phyloP scores from a whole-genome alignment of 2,113 vertebrate species.

The Butorides virescens region DNA sequence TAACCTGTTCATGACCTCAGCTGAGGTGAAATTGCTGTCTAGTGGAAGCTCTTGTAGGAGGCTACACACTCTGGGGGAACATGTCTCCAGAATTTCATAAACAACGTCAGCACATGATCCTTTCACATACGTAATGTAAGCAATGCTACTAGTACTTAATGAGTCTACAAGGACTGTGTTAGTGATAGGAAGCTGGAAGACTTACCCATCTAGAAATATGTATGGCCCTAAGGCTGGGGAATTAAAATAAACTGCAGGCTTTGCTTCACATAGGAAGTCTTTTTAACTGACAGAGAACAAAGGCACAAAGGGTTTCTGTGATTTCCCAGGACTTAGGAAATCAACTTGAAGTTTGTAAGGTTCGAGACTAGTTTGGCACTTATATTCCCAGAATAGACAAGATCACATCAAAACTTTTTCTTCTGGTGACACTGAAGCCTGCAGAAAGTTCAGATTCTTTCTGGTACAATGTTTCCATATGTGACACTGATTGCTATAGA shows the following conservation, averaged over 20 bases:
- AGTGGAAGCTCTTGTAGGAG: neutral
- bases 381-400: neutral
- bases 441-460: neutral
- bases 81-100: neutral
- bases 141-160: neutral
- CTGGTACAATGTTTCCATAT: neutral
- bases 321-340: neutral
- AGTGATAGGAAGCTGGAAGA: neutral
- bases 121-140: neutral
- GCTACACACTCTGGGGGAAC: neutral
- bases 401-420: neutral
- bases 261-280: neutral
- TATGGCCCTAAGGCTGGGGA: neutral
- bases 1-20: neutral
- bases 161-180: neutral
- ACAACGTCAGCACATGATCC: neutral
- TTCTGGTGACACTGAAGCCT: neutral
- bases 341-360: neutral
- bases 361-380: neutral
- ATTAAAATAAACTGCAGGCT: neutral
- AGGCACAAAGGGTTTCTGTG: neutral
- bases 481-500: neutral
- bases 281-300: neutral
- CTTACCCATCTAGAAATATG: neutral
- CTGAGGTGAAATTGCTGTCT: neutral